Evolutionary conservation across 2,797 vertebrate genomes (phyloP).

Genomic region (Epinephelus malabaricus): DNA sequence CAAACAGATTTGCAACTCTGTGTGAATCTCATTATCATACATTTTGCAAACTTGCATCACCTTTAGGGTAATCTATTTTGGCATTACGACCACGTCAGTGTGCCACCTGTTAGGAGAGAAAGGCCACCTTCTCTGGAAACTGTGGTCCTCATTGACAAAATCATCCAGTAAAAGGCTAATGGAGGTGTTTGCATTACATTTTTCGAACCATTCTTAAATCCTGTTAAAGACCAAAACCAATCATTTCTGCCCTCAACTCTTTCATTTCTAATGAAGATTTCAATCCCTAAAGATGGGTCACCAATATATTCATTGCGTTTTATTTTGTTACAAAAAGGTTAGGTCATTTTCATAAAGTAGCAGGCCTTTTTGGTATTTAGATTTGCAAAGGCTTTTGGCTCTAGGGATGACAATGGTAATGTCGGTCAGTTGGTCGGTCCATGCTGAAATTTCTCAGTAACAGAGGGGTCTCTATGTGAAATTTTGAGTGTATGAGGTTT

Average conservation of each 20-base stretch:
- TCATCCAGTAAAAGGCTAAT: slow-evolving; percentile 29
- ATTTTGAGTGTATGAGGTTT: too few species aligned
- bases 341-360: background rate
- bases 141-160: slow-evolving; percentile 43
- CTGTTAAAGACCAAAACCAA: background rate
- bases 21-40: slow-evolving; percentile 75
- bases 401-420: background rate
- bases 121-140: slow-evolving; percentile 30
- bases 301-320: background rate
- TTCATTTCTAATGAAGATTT: background rate
- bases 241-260: too few species aligned
- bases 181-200: background rate
- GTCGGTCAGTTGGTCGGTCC: background rate
- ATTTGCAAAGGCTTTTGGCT: background rate
- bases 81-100: slow-evolving; percentile 28
- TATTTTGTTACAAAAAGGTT: too few species aligned
- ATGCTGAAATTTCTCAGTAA: background rate
- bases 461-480: background rate
- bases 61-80: slow-evolving; percentile 69
- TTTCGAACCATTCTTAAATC: slow-evolving; percentile 3
- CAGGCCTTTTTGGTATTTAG: background rate
- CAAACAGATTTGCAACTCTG: slow-evolving; percentile 76
- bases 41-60: slow-evolving; percentile 73
- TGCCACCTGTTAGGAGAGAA: slow-evolving; percentile 54
- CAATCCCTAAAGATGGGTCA: background rate